These are phyloP conservation scores for Chelonoidis abingdonii DNA, from an alignment of 2,113 vertebrate species.

Conservation along the genomic window DNA sequence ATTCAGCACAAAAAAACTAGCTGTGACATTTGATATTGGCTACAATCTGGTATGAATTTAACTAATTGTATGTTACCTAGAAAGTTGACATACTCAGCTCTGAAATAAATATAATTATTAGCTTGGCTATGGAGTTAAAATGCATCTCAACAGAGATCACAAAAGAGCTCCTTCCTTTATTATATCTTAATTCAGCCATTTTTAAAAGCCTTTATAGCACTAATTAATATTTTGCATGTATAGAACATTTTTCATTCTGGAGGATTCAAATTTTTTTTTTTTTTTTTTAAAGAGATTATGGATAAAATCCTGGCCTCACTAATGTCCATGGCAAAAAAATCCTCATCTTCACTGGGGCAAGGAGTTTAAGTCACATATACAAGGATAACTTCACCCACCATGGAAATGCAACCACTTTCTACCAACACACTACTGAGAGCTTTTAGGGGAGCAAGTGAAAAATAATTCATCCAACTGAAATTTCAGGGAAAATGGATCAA, in stretches of 20 bases:
- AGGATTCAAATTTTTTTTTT: conserved; percentile 21
- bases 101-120: not conserved
- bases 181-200: not conserved
- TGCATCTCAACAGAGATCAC: not conserved
- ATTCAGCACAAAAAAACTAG: conserved; percentile 17
- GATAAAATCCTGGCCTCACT: conserved; percentile 30
- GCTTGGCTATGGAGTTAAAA: not conserved
- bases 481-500: conserved; percentile 8
- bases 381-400: conserved; percentile 33
- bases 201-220: not conserved
- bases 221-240: rapidly evolving
- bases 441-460: conserved; percentile 11
- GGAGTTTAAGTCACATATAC: conserved; percentile 55
- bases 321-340: conserved; percentile 38
- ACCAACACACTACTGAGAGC: not conserved
- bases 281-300: not conserved
- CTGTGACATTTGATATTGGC: conserved; percentile 14
- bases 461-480: conserved; percentile 43
- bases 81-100: not conserved
- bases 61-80: not conserved
- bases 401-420: conserved; percentile 11
- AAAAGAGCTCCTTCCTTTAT: not conserved
- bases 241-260: not conserved
- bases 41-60: conserved; percentile 33
- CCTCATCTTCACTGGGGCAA: conserved; percentile 45